phyloP scores from a whole-genome alignment of 2,113 vertebrate species.

The Columba livia region DNA sequence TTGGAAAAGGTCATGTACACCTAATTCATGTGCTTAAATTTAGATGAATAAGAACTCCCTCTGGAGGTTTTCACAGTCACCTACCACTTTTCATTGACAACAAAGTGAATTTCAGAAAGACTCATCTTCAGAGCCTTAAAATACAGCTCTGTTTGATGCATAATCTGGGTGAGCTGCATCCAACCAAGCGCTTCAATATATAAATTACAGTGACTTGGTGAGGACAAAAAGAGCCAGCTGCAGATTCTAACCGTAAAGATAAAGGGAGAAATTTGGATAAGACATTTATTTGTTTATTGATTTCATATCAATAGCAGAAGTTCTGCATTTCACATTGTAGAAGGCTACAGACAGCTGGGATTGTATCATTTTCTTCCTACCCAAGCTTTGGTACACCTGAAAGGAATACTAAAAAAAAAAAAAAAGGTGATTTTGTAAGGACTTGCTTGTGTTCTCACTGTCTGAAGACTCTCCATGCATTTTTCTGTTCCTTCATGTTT shows the following conservation, averaged over 20 bases:
- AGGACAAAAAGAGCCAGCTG: background rate
- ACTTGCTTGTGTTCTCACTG: background rate
- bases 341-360: background rate
- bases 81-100: background rate
- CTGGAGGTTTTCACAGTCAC: background rate
- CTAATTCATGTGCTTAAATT: background rate
- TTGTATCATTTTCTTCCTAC: background rate
- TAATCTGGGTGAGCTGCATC: background rate
- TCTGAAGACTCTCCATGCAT: background rate
- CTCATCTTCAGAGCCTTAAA: background rate
- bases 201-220: background rate
- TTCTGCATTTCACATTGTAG: background rate
- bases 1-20: background rate
- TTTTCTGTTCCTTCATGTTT: background rate
- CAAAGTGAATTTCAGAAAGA: background rate
- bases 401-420: background rate
- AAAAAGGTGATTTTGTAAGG: background rate
- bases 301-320: background rate
- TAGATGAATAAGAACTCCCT: background rate
- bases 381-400: background rate
- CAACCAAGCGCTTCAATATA: background rate
- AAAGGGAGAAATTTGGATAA: background rate
- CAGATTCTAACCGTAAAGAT: background rate
- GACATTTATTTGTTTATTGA: background rate
- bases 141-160: background rate